A percentile compares a stretch with the other conserved stretches of the same genome.
These are phyloP conservation scores for Sinohyriopsis cumingii DNA, from an alignment of 2,888 invertebrate species.

Conservation along the genomic window DNA sequence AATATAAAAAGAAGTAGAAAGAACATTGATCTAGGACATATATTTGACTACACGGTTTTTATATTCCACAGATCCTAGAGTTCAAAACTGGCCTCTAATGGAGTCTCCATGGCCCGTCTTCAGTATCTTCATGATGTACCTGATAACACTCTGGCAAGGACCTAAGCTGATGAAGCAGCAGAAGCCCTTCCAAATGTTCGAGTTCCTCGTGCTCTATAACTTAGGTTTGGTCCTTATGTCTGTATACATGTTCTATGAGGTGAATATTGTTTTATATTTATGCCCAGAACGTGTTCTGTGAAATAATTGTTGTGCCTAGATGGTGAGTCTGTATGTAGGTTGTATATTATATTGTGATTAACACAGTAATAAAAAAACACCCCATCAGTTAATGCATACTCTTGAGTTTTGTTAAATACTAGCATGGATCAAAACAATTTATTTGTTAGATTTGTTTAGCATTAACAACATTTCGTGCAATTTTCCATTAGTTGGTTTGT, in stretches of 20 bases:
- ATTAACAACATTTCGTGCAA: too few relatives aligned
- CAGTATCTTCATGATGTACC: constrained; percentile 47
- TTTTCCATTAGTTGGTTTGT: too few relatives aligned
- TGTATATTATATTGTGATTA: too few relatives aligned
- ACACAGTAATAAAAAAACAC: too few relatives aligned
- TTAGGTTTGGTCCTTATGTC: constrained; percentile 50
- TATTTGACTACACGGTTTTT: not conserved
- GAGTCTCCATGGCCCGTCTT: constrained; percentile 45
- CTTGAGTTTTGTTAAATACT: too few relatives aligned
- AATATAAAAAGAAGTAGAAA: not conserved
- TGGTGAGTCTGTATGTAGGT: too few relatives aligned
- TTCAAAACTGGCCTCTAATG: constrained; percentile 59
- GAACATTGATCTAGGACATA: not conserved
- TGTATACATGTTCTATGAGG: constrained; percentile 61
- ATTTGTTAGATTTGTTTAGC: too few relatives aligned
- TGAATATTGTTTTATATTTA: constrained; percentile 11
- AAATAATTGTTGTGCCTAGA: too few relatives aligned
- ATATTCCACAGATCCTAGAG: constrained; percentile 50
- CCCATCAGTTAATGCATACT: too few relatives aligned
- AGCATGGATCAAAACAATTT: too few relatives aligned
- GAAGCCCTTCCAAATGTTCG: constrained; percentile 40
- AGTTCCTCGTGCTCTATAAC: constrained; percentile 51
- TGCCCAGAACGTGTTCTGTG: too few relatives aligned
- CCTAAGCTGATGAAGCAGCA: constrained; percentile 52
- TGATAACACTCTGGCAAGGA: constrained; percentile 48